A percentile compares a stretch with the other conserved stretches of the same genome.
Conservation (phyloP, 2,797 vertebrate species). For the Ispidina lecontei region DNA sequence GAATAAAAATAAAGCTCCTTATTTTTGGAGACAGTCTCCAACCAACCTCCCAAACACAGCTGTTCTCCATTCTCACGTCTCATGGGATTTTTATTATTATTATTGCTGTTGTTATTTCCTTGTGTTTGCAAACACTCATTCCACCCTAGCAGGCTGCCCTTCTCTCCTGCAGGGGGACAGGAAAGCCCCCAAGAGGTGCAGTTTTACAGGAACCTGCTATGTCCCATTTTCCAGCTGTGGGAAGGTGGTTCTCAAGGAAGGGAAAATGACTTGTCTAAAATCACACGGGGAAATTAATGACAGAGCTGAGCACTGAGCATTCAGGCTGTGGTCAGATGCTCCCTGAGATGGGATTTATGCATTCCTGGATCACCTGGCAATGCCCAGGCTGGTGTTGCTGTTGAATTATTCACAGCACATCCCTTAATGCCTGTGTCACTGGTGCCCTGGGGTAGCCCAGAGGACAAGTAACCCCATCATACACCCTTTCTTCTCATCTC, state of each 20-base stretch:
- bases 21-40: background rate
- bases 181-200: background rate
- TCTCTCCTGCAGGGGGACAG: background rate
- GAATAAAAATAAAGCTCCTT: background rate
- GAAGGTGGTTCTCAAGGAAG: constrained; percentile 21
- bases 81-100: background rate
- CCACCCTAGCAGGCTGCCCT: background rate
- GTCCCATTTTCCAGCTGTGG: constrained; percentile 26
- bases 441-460: background rate
- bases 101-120: background rate
- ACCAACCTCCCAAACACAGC: background rate
- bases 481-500: background rate
- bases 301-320: background rate
- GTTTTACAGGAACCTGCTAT: background rate
- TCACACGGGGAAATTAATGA: constrained; percentile 36
- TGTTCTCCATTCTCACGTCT: background rate
- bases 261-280: constrained; percentile 48
- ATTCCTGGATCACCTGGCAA: constrained; percentile 33
- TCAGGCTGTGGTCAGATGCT: constrained; percentile 47
- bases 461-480: background rate
- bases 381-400: background rate
- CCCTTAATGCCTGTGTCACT: background rate
- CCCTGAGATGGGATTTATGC: constrained; percentile 13
- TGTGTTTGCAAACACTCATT: background rate
- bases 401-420: constrained; percentile 29